A percentile compares a stretch with the other conserved stretches of the same genome.
These are phyloP conservation scores for Rapana venosa DNA, from an alignment of 2,888 invertebrate genomes.

Conservation along the genomic window DNA sequence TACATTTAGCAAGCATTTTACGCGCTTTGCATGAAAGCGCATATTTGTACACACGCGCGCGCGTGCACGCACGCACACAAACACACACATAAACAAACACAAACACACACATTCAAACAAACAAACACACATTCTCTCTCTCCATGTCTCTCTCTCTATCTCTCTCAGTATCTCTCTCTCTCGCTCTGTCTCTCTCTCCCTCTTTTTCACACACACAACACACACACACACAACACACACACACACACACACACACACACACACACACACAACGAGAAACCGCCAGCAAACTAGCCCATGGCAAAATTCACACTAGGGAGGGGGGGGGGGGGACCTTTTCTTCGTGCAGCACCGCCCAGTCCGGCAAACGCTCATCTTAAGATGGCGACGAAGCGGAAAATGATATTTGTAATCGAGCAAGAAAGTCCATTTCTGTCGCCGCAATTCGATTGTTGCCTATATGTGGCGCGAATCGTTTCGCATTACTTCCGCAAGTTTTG, in stretches of 20 bases:
- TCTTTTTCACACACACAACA: neutral
- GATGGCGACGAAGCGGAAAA: neutral
- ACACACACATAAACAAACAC: neutral
- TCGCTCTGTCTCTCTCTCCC: no score
- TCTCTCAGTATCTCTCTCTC: no score
- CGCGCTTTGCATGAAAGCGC: no score
- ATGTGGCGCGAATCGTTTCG: conserved; percentile 20
- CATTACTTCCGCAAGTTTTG: conserved; percentile 21
- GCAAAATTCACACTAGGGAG: no score
- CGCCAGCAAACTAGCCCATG: no score
- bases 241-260: conserved; percentile 5
- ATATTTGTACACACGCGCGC: neutral
- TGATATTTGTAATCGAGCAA: conserved; percentile 33
- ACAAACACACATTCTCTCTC: conserved; percentile 5
- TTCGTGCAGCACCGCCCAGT: neutral
- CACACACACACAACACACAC: neutral
- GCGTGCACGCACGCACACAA: neutral
- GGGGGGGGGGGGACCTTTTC: neutral
- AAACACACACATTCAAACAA: neutral
- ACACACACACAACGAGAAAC: neutral
- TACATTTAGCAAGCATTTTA: no score
- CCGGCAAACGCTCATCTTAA: neutral
- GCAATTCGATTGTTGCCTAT: conserved; percentile 4
- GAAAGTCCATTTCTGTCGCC: conserved; percentile 24
- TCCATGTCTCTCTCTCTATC: no score